Conservation (phyloP, 2,113 vertebrate species). For the Abramis brama region DNA sequence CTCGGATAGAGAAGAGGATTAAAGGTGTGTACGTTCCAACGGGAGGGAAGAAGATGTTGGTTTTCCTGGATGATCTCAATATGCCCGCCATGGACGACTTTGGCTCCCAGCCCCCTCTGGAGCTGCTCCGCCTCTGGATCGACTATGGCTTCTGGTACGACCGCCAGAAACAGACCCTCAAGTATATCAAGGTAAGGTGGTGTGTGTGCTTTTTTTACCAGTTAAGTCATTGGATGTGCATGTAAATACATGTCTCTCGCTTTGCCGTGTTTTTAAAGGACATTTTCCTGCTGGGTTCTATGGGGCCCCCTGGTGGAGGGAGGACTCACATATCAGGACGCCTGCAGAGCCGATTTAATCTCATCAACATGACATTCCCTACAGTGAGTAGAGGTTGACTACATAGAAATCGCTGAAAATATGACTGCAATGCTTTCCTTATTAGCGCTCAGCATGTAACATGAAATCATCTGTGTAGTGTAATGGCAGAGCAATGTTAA, state of each 20-base stretch:
- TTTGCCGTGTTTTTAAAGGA: constrained; percentile 70
- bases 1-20: constrained; percentile 85
- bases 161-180: constrained; percentile 80
- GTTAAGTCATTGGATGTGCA: background rate
- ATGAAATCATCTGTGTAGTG: background rate
- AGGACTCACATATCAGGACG: constrained; percentile 82
- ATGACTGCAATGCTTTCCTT: background rate
- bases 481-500: background rate
- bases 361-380: constrained; percentile 91
- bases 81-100: constrained; percentile 86
- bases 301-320: constrained; percentile 89
- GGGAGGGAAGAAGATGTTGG: constrained; percentile 84
- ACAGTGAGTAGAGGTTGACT: constrained; percentile 74
- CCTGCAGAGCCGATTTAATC: constrained; percentile 87
- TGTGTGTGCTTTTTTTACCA: background rate
- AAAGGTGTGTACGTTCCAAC: constrained; percentile 83
- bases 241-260: background rate
- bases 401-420: background rate
- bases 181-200: constrained; percentile 82
- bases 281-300: constrained; percentile 86
- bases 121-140: constrained; percentile 86
- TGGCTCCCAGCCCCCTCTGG: constrained; percentile 87
- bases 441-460: background rate
- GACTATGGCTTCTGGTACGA: constrained; percentile 93
- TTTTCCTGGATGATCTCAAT: constrained; percentile 89